Base-by-base conservation (phyloP, 2,797 vertebrate genomes). In the Amblyraja radiata region DNA sequence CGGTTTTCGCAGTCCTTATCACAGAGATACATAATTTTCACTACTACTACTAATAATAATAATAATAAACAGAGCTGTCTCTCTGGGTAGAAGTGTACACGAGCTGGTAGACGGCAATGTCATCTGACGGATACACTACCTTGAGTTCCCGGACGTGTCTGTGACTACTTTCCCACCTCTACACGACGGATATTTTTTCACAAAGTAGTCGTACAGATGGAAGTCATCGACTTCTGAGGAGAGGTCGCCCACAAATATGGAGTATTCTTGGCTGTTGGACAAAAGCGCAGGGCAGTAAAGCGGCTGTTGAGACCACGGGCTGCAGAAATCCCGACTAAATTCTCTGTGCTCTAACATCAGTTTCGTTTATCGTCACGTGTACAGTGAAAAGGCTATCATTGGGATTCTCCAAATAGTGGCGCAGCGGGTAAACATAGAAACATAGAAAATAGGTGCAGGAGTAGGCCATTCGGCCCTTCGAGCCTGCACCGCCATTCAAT, bases 131-230 rank as follows among this genome's bases (percentile, higher is more conserved):
- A 88, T 39, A 5, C 76, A 23, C 94, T 98, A 98, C 98, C 97
- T 98, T 93, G 98, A 98, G 96, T 98, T 98, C 93, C 98, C 98
- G 11, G 97, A 97, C 93, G 97, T 96, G 95, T 98, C 98, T 21
- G 98, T 98, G 94, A 98, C 98, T 94, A 98, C 98, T 97, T 98
- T 98, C 95, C 97, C 98, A 94, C 97, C 97, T 95, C 98, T 97
- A 96, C 98, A 98, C 74, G 98, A 98, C 23, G 97, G 95, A 88
- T 97, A 98, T 94, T 98, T 98, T 97, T 98, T 98, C 94, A 97
- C 94, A 95, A 97, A 98, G 95, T 97, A 97, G 94, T 98, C 97
- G 96, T 97, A 98, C 32, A 98, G 98, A 95, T 98, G 97, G 95
- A 97, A 97, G 95, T 98, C 98, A 81, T 98, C 97, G 94, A 98